Base-by-base conservation (phyloP, 2,888 invertebrate species). In the Keiferia lycopersicella region DNA sequence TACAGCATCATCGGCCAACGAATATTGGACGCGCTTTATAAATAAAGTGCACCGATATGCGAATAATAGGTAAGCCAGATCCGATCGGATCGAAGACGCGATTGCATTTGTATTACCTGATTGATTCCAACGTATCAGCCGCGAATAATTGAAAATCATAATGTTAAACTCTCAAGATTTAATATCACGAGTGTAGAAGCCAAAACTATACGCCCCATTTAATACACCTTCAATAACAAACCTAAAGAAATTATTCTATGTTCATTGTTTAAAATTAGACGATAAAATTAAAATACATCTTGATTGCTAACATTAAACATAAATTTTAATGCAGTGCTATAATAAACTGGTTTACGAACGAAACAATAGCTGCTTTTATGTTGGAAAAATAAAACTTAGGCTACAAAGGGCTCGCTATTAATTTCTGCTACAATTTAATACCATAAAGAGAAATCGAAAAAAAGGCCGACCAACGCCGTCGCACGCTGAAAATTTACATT, bases 401-500 rank as follows among this genome's bases (percentile, higher is more conserved):
- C 67, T 68, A 68, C 71, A 59, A 60, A 63, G 50, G 70, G 71
- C 74, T 71, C 68, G 75, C 77, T 81, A 84, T 82, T 83, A 84
- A 83, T 84, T 76, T 84, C 80, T 79, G 77, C 79, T 80, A 86
- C 84, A 86, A 86, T 87, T 86, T 86, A 87, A 88, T 87, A 82
- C 86, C 84, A 80, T 86, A 86, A 80, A 83, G 79, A 88, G 84
- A 86, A 84, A 86, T 83, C 83, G 79, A 83, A 80, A 72, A 86
- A 87, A 88, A 87, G 79, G 75, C 79, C 83, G 80, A 80, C 88
- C 88, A 87, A 89, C 88, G 86, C 86, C 83, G 84, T 81, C 83
- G 84, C 87, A 81, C 84, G 85, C 83, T 87, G 86, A 87, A 89
- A 90, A 91, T 91, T 90, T 90, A 91, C 90, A 91, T 91, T 90